A percentile compares a stretch with the other conserved stretches of the same genome.
These are phyloP conservation scores for Netelia inedita DNA, from an alignment of 2,888 invertebrate genomes.

Conservation along the genomic window DNA sequence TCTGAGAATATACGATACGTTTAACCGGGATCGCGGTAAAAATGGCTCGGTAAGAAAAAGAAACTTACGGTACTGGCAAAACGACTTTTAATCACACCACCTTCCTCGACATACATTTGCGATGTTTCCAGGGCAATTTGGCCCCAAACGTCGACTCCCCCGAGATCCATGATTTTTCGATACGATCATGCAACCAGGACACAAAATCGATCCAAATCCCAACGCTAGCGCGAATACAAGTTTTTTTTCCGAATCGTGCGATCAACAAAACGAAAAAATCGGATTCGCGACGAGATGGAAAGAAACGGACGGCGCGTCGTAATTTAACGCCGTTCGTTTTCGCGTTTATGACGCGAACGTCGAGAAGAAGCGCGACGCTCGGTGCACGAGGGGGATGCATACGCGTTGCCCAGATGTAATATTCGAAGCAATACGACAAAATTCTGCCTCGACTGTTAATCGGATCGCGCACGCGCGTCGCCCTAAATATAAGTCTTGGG, in stretches of 20 bases:
- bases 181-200: conserved; percentile 2
- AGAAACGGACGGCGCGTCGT: not conserved
- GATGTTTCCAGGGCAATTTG: conserved; percentile 95
- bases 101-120: conserved; percentile 94
- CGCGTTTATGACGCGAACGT: conserved; percentile 31
- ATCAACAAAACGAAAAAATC: conserved; percentile 3
- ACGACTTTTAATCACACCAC: conserved; percentile 91
- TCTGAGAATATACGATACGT: not conserved
- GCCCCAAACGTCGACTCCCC: conserved; percentile 93
- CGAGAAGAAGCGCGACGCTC: conserved; percentile 43
- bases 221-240: not conserved
- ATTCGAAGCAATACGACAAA: conserved; percentile 76
- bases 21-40: not conserved
- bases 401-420: conserved; percentile 71
- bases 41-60: not conserved
- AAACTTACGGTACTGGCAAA: conserved; percentile 93
- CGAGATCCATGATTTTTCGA: conserved; percentile 87
- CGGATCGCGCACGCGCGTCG: conserved; percentile 82
- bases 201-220: not conserved
- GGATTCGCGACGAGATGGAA: not conserved
- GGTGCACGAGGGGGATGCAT: conserved; percentile 55
- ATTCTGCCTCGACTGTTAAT: conserved; percentile 77
- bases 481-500: conserved; percentile 83
- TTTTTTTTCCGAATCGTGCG: not conserved
- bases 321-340: conserved; percentile 41